phyloP scores from a whole-genome alignment of 2,797 vertebrate genomes.

The Ataeniobius toweri region DNA sequence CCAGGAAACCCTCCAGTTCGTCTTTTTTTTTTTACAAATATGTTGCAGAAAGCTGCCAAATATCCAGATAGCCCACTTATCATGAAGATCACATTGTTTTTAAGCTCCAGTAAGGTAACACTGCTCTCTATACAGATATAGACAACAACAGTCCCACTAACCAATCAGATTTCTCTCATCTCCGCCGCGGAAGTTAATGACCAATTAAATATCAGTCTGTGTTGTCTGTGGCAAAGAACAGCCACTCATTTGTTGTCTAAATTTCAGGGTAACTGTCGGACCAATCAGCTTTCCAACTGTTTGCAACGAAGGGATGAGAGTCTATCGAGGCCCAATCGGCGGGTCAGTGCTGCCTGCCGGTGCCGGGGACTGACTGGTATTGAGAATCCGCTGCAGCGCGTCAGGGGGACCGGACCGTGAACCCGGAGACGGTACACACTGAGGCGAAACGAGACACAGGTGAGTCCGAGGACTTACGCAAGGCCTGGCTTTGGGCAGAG shows the following conservation, averaged over 20 bases:
- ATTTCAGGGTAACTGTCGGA: conserved; percentile 29
- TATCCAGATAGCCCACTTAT: background rate
- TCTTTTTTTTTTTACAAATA: background rate
- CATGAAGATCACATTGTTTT: conserved; percentile 41
- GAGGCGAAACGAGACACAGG: conserved; percentile 82
- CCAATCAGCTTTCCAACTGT: conserved; percentile 61
- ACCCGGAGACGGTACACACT: conserved; percentile 83
- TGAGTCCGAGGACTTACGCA: conserved; percentile 82
- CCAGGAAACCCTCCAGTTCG: background rate
- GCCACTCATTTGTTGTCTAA: conserved; percentile 63
- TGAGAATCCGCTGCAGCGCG: conserved; percentile 82
- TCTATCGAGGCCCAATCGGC: conserved; percentile 82
- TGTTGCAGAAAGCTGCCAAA: background rate
- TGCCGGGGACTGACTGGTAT: conserved; percentile 87
- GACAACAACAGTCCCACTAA: conserved; percentile 79
- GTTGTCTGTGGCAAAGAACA: conserved; percentile 17
- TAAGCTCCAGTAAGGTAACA: conserved; percentile 44
- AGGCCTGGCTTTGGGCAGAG: conserved; percentile 69
- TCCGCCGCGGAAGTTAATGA: conserved; percentile 59
- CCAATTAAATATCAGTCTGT: conserved; percentile 60
- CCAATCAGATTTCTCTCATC: conserved; percentile 72
- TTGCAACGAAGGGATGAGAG: conserved; percentile 72
- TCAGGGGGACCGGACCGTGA: conserved; percentile 85
- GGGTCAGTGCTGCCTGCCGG: conserved; percentile 85
- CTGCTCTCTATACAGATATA: conserved; percentile 79